Base-by-base conservation (phyloP, 2,888 invertebrate species). In the Oligia fasciuncula region DNA sequence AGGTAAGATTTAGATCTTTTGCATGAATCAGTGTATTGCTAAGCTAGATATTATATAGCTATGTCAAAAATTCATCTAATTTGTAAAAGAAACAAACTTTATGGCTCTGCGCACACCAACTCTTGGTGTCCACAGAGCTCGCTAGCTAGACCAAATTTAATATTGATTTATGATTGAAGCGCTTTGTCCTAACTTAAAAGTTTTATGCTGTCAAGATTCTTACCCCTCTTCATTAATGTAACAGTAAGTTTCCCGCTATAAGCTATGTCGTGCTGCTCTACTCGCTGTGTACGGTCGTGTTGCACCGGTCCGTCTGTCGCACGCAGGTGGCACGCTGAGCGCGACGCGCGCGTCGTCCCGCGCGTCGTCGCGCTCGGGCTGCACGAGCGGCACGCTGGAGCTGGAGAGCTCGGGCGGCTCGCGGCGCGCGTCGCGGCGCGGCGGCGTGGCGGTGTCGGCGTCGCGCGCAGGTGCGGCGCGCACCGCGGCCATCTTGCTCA, bases 401-500 rank as follows among this genome's bases (percentile, higher is more conserved):
- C 94, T 94, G 87, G 94, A 92, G 86, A 89, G 90, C 78, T 73
- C 86, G 96, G 97, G 76, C 17, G 69, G 69, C 9, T 87, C 87
- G 66, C 98, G 98, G 98, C 98, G 97, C 98, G 98, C 96, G 98
- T 98, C 97, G 98, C 98, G 97, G 98, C 98, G 89, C 77, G 98
- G 98, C 94, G 97, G 98, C 94, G 97, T 98, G 93, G 95, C 98
- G 91, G 98, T 98, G 93, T 98, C 98, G 93, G 98, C 98, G 93
- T 98, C 98, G 95, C 98, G 98, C 97, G 98, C 98, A 98, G 98
- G 98, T 98, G 98, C 98, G 98, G 98, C 98, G 97, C 98, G 98
- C 97, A 98, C 98, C 97, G 98, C 98, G 97, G 98, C 98, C 98
- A 98, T 98, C 98, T 98, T 98, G 98, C 98, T 98, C 97, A 98